These are phyloP conservation scores for Chitala chitala DNA, from an alignment of 2,113 vertebrate genomes.

Conservation along the genomic window DNA sequence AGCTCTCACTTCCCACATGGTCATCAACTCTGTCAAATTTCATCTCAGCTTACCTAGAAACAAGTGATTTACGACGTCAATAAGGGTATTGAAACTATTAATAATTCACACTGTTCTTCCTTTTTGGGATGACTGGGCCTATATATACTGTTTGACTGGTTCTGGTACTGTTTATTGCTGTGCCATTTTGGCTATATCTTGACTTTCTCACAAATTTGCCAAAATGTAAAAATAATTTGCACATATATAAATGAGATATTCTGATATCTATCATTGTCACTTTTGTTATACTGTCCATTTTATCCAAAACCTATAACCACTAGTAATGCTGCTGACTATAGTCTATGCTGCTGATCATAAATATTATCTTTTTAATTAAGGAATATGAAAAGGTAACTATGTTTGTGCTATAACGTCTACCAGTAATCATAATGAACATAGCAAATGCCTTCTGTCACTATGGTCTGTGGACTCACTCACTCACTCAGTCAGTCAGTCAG, in stretches of 20 bases:
- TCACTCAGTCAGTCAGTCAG: too few relatives aligned
- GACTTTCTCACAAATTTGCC: neutral
- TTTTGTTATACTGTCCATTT: neutral
- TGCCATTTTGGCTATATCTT: conserved; percentile 30
- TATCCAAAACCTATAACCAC: neutral
- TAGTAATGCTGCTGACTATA: too few relatives aligned
- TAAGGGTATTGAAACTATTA: conserved; percentile 54
- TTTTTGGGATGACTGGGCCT: conserved; percentile 22
- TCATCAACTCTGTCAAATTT: conserved; percentile 56
- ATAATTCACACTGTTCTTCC: conserved; percentile 54
- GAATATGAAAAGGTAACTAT: too few relatives aligned
- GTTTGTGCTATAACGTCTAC: too few relatives aligned
- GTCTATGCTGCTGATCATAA: too few relatives aligned
- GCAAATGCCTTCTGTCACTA: too few relatives aligned
- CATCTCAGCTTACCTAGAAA: conserved; percentile 65
- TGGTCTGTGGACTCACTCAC: too few relatives aligned
- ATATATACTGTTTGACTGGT: neutral
- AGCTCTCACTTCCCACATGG: conserved; percentile 67
- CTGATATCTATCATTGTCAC: neutral
- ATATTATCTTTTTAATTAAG: too few relatives aligned
- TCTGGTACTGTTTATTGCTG: neutral
- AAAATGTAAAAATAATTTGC: neutral
- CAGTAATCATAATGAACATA: too few relatives aligned
- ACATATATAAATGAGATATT: neutral
- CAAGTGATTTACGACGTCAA: conserved; percentile 61